Percentiles rank a stretch among this genome's conserved stretches.
These are phyloP conservation scores for Nebria brevicollis DNA, from an alignment of 2,888 invertebrate genomes.

Conservation along the genomic window DNA sequence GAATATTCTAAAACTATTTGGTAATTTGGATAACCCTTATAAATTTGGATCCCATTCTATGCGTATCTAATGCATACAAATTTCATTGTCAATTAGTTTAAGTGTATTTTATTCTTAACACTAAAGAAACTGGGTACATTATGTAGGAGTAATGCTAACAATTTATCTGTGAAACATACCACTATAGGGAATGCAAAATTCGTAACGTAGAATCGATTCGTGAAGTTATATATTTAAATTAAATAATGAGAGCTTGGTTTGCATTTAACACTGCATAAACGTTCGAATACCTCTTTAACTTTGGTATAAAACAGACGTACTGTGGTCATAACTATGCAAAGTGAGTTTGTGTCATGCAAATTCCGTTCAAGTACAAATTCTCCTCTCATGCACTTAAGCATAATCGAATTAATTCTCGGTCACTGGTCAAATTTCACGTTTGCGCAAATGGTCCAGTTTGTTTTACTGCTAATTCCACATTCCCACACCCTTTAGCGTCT, in stretches of 20 bases:
- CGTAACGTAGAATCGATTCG: too few relatives aligned
- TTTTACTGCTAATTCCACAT: not conserved
- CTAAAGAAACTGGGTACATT: too few relatives aligned
- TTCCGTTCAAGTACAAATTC: slow-evolving; percentile 32
- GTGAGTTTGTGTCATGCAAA: slow-evolving; percentile 41
- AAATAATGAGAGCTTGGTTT: not conserved
- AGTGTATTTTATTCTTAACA: too few relatives aligned
- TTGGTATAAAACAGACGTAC: not conserved
- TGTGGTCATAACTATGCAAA: slow-evolving; percentile 33
- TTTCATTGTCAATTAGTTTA: too few relatives aligned
- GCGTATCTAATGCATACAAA: too few relatives aligned
- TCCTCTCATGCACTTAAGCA: slow-evolving; percentile 18
- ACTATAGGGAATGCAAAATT: too few relatives aligned
- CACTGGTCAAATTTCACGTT: not conserved
- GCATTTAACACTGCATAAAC: not conserved
- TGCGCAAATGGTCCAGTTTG: not conserved
- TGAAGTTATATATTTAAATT: too few relatives aligned
- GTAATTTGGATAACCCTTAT: too few relatives aligned
- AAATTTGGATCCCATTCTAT: too few relatives aligned
- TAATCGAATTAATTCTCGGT: slow-evolving; percentile 29
- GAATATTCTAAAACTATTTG: too few relatives aligned
- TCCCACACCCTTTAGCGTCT: not conserved
- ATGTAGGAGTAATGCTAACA: too few relatives aligned
- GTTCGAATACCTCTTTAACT: not conserved
- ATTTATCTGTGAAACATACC: too few relatives aligned